Percentiles rank a stretch among this genome's conserved stretches.
Conservation (phyloP, 2,888 invertebrate genomes). For the Siphlonurus alternatus region DNA sequence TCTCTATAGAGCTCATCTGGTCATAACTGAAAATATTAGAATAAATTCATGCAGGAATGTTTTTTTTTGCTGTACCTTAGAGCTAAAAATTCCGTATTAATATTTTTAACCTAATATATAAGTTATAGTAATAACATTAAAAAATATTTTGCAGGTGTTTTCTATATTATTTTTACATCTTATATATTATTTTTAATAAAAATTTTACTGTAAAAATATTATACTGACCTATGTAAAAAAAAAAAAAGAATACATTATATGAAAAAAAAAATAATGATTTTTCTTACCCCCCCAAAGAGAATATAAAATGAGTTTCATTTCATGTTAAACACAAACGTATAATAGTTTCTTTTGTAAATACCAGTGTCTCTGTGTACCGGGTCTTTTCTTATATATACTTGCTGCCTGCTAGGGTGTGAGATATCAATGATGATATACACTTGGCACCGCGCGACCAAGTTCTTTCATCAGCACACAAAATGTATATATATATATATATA, state of each 20-base stretch:
- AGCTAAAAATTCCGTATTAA: not conserved
- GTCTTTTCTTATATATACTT: not conserved
- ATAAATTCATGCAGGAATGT: not conserved
- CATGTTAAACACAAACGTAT: not conserved
- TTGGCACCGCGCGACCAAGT: too few relatives aligned
- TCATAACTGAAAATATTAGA: not conserved
- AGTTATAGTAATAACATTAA: too few relatives aligned
- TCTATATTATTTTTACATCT: not conserved
- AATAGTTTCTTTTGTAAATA: not conserved
- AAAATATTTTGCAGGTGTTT: not conserved
- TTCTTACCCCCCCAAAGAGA: too few relatives aligned
- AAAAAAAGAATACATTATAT: too few relatives aligned
- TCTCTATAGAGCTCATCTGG: not conserved
- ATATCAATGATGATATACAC: too few relatives aligned
- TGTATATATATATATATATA: not conserved
- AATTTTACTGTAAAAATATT: too few relatives aligned
- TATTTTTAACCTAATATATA: not conserved
- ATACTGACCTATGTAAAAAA: too few relatives aligned
- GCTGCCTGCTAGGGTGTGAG: not conserved
- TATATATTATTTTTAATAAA: too few relatives aligned
- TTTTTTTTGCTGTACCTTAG: not conserved
- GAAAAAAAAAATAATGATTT: too few relatives aligned
- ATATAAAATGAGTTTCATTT: not conserved
- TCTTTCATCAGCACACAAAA: not conserved
- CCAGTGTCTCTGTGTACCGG: not conserved